A percentile compares a stretch with the other conserved stretches of the same genome.
phyloP scores from a whole-genome alignment of 2,113 vertebrate species.

The Ammodytes marinus region DNA sequence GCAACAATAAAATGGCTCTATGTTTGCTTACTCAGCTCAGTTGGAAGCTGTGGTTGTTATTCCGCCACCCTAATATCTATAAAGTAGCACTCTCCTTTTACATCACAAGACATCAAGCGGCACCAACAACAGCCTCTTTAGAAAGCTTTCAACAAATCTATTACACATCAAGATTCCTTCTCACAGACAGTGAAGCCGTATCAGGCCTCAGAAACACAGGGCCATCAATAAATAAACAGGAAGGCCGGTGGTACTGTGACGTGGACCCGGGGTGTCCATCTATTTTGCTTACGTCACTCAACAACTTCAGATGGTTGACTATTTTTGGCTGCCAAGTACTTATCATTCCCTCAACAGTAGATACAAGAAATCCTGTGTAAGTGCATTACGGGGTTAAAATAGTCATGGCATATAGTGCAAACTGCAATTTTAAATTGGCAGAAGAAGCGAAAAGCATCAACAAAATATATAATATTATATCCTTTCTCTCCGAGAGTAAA shows the following conservation, averaged over 20 bases:
- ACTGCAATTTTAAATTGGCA: too few species aligned
- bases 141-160: conserved; percentile 42
- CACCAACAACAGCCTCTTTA: conserved; percentile 11
- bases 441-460: too few species aligned
- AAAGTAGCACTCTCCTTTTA: conserved; percentile 1
- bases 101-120: conserved; percentile 33
- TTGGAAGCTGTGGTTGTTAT: conserved; percentile 25
- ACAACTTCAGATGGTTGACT: conserved; percentile 52
- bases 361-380: conserved; percentile 35
- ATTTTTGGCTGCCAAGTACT: conserved; percentile 69
- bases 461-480: too few species aligned
- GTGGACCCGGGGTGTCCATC: conserved; percentile 52
- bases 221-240: conserved; percentile 79
- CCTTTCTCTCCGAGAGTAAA: too few species aligned
- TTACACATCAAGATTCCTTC: conserved; percentile 41
- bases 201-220: conserved; percentile 57
- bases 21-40: neutral
- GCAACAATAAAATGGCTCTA: neutral
- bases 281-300: conserved; percentile 55
- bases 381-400: conserved; percentile 17
- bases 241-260: conserved; percentile 57
- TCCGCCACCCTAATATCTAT: conserved; percentile 32
- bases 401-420: neutral
- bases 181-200: conserved; percentile 49
- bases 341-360: conserved; percentile 41